A percentile compares a stretch with the other conserved stretches of the same genome.
Conservation (phyloP, 2,888 invertebrate species). For the Bibio marci region DNA sequence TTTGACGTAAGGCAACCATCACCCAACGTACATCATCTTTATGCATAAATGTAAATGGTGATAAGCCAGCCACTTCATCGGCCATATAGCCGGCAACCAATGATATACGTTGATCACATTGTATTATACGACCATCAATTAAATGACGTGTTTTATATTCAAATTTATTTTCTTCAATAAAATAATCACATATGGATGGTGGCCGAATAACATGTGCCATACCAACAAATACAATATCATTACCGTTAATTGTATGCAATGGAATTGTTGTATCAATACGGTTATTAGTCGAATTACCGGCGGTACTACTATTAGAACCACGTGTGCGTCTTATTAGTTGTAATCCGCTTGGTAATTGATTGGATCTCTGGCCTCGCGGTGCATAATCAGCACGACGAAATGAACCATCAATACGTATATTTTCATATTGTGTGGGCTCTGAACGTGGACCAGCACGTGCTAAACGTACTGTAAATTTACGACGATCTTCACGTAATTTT, state of each 20-base stretch:
- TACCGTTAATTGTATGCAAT: constrained; percentile 34
- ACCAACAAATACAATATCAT: constrained; percentile 51
- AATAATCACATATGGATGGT: constrained; percentile 44
- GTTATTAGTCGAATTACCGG: too few species aligned
- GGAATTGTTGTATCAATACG: constrained; percentile 35
- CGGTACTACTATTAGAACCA: constrained; percentile 14
- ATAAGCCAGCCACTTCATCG: constrained; percentile 72
- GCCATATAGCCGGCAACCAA: constrained; percentile 77
- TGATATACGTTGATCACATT: constrained; percentile 81
- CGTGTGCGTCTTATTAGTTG: constrained; percentile 33
- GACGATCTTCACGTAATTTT: constrained; percentile 30
- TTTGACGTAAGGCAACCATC: constrained; percentile 70
- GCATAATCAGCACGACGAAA: constrained; percentile 40
- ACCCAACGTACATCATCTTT: constrained; percentile 80
- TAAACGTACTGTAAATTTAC: constrained; percentile 39
- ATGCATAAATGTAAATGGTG: constrained; percentile 81
- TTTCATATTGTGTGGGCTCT: constrained; percentile 53
- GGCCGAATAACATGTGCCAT: constrained; percentile 57
- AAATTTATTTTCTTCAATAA: constrained; percentile 49
- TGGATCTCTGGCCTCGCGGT: constrained; percentile 32
- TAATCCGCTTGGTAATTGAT: constrained; percentile 23
- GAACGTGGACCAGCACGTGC: constrained; percentile 53
- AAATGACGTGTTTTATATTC: constrained; percentile 83
- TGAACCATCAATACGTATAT: constrained; percentile 49
- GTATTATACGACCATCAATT: constrained; percentile 75